Conservation (phyloP, 2,888 invertebrate genomes). For the Zhuqinia jingwanae region DNA sequence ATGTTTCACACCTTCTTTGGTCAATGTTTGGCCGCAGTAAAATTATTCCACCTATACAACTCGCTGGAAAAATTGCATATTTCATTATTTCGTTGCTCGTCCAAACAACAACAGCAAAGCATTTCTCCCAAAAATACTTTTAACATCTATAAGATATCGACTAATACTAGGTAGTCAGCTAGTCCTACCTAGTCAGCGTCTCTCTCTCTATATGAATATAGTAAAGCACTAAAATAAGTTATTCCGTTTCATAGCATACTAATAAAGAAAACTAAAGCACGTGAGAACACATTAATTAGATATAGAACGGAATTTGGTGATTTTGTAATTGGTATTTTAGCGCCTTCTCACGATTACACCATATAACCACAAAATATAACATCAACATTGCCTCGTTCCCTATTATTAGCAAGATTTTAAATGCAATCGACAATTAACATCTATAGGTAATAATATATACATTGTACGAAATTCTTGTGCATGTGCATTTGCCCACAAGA, state of each 20-base stretch:
- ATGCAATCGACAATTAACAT: too few relatives aligned
- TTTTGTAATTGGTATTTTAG: not conserved
- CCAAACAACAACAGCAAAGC: not conserved
- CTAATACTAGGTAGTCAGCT: not conserved
- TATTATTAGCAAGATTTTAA: too few relatives aligned
- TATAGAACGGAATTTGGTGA: not conserved
- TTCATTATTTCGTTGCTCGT: conserved; percentile 24
- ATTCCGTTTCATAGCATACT: too few relatives aligned
- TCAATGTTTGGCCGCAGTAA: conserved; percentile 15
- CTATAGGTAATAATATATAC: too few relatives aligned
- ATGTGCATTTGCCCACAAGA: not conserved
- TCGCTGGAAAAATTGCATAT: conserved; percentile 10
- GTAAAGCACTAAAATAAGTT: not conserved
- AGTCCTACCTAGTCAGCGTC: too few relatives aligned
- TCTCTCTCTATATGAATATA: too few relatives aligned
- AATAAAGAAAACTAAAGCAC: not conserved
- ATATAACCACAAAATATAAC: not conserved
- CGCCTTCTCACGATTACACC: not conserved
- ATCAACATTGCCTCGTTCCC: too few relatives aligned
- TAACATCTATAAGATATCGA: not conserved
- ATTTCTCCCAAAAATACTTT: not conserved
- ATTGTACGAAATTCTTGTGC: too few relatives aligned
- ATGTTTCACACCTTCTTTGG: too few relatives aligned
- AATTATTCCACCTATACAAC: conserved; percentile 11
- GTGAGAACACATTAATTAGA: conserved; percentile 42